Conservation (phyloP, 1,140 invertebrate species). For the Physella acuta region DNA sequence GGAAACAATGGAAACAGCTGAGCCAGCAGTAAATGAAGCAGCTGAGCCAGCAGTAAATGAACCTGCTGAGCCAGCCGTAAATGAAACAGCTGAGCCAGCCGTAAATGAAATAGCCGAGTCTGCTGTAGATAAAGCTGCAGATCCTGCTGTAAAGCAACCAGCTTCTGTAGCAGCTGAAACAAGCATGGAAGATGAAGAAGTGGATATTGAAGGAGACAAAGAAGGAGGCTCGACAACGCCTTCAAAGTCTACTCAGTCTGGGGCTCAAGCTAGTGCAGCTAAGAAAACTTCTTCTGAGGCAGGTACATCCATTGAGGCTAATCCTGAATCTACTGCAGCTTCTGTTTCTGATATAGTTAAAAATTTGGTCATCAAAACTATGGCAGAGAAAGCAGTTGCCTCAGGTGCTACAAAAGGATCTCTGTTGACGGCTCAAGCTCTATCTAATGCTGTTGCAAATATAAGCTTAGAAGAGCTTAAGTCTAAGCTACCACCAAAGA, state of each 20-base stretch:
- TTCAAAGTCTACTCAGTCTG: not conserved
- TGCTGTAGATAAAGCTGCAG: not conserved
- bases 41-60: no score
- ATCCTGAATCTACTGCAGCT: slow-evolving; percentile 24
- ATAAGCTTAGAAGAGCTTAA: slow-evolving; percentile 48
- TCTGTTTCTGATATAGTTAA: slow-evolving; percentile 37
- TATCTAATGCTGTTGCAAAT: slow-evolving; percentile 46
- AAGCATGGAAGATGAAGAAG: slow-evolving; percentile 34
- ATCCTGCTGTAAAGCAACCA: not conserved
- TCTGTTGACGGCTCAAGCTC: slow-evolving; percentile 35
- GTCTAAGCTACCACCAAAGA: slow-evolving; percentile 47
- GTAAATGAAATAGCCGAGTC: no score
- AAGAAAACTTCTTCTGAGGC: not conserved
- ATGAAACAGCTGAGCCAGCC: no score
- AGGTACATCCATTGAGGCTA: not conserved
- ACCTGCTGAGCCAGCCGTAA: no score
- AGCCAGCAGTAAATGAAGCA: no score
- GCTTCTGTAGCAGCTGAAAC: not conserved
- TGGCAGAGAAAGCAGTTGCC: slow-evolving; percentile 29
- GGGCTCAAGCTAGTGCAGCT: slow-evolving; percentile 21
- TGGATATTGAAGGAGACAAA: slow-evolving; percentile 35
- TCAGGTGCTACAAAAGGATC: slow-evolving; percentile 1
- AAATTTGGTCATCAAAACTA: slow-evolving; percentile 37
- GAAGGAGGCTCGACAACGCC: not conserved
- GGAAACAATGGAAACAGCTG: not conserved